A percentile compares a stretch with the other conserved stretches of the same genome.
phyloP scores from a whole-genome alignment of 2,888 invertebrate species.

The Chymomyza procnemis region DNA sequence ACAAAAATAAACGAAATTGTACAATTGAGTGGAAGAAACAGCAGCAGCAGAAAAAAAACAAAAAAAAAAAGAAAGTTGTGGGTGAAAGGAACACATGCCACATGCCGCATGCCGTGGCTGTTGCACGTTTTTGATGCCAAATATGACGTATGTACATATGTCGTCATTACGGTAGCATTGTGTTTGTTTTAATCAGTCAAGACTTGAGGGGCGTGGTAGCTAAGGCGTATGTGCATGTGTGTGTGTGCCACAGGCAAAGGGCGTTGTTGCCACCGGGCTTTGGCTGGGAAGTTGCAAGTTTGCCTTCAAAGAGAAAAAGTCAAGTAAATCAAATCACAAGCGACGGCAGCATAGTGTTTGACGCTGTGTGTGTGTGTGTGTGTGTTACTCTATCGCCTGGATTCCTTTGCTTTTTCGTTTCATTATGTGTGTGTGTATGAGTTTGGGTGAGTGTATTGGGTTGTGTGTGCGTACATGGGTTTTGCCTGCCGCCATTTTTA shows the following conservation, averaged over 20 bases:
- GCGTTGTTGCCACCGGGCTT: neutral
- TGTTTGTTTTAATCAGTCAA: conserved; percentile 69
- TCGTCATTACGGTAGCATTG: conserved; percentile 71
- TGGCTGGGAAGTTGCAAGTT: neutral
- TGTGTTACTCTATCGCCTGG: neutral
- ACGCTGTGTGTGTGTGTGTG: conserved; percentile 11
- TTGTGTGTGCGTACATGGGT: conserved; percentile 20
- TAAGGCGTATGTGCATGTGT: neutral
- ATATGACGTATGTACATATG: conserved; percentile 51
- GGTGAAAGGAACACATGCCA: neutral
- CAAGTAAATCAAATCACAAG: conserved; percentile 59
- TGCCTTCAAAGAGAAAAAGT: conserved; percentile 15
- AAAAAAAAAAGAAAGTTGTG: neutral
- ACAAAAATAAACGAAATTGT: conserved; percentile 50
- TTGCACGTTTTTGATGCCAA: conserved; percentile 6
- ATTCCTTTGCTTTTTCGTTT: conserved; percentile 51
- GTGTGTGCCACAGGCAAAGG: neutral
- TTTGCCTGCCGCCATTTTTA: conserved; percentile 60
- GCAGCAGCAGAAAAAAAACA: neutral
- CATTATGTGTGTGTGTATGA: conserved; percentile 28
- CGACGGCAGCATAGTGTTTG: conserved; percentile 14
- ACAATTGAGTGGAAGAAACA: conserved; percentile 69
- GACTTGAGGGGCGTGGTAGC: neutral
- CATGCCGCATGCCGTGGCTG: too few species aligned
- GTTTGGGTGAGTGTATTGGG: too few species aligned